phyloP scores from a whole-genome alignment of 2,113 vertebrate species.

The Craseonycteris thonglongyai region DNA sequence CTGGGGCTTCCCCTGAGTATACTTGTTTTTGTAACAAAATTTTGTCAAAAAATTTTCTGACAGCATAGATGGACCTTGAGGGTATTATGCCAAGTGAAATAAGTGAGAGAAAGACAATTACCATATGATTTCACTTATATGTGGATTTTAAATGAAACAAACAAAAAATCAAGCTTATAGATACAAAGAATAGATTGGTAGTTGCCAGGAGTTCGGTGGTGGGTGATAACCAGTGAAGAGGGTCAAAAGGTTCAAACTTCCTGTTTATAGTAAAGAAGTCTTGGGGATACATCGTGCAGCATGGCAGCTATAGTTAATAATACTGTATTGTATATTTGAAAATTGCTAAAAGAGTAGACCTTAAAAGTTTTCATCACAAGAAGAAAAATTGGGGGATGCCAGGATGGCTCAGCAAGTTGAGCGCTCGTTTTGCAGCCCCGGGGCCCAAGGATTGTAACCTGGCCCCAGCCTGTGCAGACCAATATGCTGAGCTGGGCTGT shows the following conservation, averaged over 20 bases:
- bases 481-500: too few species aligned
- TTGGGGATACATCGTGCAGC: background rate
- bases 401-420: too few species aligned
- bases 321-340: background rate
- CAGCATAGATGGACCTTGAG: background rate
- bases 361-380: background rate
- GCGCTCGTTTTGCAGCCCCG: too few species aligned
- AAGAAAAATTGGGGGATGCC: too few species aligned
- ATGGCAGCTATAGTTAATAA: background rate
- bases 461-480: too few species aligned
- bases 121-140: background rate
- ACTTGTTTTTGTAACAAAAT: background rate
- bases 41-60: background rate
- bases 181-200: background rate
- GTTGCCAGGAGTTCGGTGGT: background rate
- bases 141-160: background rate
- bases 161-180: background rate
- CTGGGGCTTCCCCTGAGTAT: too few species aligned
- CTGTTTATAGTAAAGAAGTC: background rate
- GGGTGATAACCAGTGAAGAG: background rate
- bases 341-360: background rate
- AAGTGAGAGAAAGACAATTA: background rate
- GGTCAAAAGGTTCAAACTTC: background rate
- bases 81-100: background rate
- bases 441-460: too few species aligned